These are phyloP conservation scores for Muntiacus muntjak DNA, from an alignment of 2,113 vertebrate genomes.

Conservation along the genomic window DNA sequence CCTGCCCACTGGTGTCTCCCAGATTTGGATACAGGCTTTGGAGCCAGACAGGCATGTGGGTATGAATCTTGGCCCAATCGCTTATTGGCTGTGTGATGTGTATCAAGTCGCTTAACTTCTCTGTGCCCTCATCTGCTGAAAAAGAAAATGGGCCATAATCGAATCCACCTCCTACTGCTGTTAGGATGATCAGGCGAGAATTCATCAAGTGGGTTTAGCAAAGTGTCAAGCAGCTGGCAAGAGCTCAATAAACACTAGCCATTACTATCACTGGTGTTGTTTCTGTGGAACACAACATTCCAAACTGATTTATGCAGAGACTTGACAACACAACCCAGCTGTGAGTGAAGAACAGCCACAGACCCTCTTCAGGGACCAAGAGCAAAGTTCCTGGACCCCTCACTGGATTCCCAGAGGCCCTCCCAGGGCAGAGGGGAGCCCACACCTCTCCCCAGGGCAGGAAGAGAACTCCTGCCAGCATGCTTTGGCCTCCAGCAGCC, in stretches of 20 bases:
- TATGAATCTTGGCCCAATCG: background rate
- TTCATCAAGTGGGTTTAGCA: background rate
- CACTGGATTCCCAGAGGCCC: background rate
- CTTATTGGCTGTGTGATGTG: background rate
- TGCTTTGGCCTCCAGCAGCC: background rate
- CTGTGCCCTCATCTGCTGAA: background rate
- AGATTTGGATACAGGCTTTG: background rate
- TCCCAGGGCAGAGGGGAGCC: background rate
- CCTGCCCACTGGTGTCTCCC: background rate
- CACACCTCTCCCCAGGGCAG: background rate
- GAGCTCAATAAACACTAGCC: background rate
- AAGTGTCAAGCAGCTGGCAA: background rate
- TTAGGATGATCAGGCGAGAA: background rate
- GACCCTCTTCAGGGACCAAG: background rate
- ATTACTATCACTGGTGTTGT: background rate
- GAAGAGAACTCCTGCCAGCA: background rate
- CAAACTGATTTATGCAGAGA: background rate
- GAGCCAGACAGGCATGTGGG: background rate
- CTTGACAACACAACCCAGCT: background rate
- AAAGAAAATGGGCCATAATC: background rate
- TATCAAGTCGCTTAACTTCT: background rate
- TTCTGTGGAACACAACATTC: background rate
- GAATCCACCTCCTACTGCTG: background rate
- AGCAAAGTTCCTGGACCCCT: background rate
- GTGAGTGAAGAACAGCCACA: background rate